Conservation (phyloP, 2,113 vertebrate species). For the Prionailurus bengalensis region DNA sequence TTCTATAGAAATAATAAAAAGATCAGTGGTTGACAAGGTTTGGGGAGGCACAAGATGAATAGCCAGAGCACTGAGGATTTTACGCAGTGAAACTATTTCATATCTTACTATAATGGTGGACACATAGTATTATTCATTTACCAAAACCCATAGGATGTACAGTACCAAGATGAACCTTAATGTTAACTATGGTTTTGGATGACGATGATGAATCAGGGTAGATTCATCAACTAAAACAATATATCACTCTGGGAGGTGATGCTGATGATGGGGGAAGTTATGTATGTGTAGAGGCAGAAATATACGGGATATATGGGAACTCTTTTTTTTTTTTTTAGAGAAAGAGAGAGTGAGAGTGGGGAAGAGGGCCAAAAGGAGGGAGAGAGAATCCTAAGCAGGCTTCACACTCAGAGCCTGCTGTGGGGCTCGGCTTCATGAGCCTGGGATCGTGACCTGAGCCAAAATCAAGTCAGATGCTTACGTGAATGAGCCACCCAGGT, state of each 20-base stretch:
- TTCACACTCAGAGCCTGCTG: too few relatives aligned
- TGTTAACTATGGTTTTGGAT: not conserved
- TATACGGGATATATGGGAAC: too few relatives aligned
- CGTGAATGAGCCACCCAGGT: too few relatives aligned
- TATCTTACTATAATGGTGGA: not conserved
- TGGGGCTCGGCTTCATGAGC: too few relatives aligned
- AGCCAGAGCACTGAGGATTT: not conserved
- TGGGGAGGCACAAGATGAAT: not conserved
- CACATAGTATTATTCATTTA: not conserved
- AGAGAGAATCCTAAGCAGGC: too few relatives aligned
- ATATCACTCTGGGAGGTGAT: not conserved
- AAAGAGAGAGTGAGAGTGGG: too few relatives aligned
- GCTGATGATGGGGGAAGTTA: not conserved
- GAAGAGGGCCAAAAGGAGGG: too few relatives aligned
- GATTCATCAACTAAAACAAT: not conserved
- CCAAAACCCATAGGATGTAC: not conserved
- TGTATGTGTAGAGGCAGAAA: too few relatives aligned
- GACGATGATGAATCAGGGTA: not conserved
- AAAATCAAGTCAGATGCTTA: too few relatives aligned
- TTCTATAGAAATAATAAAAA: not conserved
- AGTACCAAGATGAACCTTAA: not conserved
- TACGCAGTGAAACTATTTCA: not conserved
- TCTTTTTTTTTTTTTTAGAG: too few relatives aligned
- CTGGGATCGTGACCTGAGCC: too few relatives aligned
- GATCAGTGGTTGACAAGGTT: not conserved